phyloP scores from a whole-genome alignment of 2,888 invertebrate species.

The Alsophila aescularia region DNA sequence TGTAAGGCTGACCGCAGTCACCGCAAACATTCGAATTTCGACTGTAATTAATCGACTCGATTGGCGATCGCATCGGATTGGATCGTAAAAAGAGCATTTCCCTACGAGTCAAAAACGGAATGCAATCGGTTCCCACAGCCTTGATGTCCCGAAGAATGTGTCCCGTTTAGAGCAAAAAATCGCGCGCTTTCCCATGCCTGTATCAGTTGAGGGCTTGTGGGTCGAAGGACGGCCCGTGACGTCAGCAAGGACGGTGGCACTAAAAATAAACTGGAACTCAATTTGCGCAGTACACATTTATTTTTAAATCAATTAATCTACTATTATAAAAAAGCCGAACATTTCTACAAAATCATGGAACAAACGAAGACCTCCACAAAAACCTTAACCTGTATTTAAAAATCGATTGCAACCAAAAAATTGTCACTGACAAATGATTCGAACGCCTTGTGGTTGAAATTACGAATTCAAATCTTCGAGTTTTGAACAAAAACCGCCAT shows the following conservation, averaged over 20 bases:
- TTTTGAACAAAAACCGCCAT: constrained; percentile 83
- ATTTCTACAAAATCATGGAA: constrained; percentile 26
- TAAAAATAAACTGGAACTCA: constrained; percentile 17
- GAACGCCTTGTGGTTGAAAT: constrained; percentile 83
- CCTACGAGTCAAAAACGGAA: constrained; percentile 64
- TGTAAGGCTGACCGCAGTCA: constrained; percentile 57
- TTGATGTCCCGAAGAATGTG: constrained; percentile 69
- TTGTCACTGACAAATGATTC: constrained; percentile 85
- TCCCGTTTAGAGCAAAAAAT: constrained; percentile 73
- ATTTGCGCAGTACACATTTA: background rate
- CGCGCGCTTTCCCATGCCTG: constrained; percentile 77
- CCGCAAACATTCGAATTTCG: constrained; percentile 63
- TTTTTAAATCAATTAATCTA: constrained; percentile 51
- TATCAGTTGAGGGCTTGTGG: constrained; percentile 53
- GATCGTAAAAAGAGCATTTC: constrained; percentile 73
- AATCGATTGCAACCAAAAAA: constrained; percentile 84
- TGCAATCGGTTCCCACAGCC: constrained; percentile 82
- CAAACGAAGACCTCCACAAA: constrained; percentile 41
- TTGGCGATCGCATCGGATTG: constrained; percentile 72
- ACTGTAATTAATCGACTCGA: constrained; percentile 73
- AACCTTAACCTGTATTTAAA: constrained; percentile 81
- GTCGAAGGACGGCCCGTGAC: constrained; percentile 57
- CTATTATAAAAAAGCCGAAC: constrained; percentile 51
- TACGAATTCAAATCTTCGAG: constrained; percentile 83
- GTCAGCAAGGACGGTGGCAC: constrained; percentile 43